Evolutionary conservation across 2,113 vertebrate genomes (phyloP).

Genomic region (Furnarius figulus): DNA sequence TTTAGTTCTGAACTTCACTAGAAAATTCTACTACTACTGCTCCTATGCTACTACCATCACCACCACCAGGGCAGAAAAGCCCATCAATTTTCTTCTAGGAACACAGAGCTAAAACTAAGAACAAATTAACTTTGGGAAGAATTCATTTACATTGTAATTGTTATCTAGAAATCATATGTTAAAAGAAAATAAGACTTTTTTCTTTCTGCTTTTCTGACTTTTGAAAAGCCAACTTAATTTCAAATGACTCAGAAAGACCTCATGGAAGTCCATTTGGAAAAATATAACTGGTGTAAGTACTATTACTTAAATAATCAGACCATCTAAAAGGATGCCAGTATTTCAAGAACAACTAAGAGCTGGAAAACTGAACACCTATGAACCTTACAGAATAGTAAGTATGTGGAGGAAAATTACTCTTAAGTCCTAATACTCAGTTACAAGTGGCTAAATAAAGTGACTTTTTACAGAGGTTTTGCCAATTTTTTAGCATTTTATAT

Average conservation of each 20-base stretch:
- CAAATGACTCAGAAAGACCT: not conserved
- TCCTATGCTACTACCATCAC: not conserved
- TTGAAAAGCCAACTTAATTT: not conserved
- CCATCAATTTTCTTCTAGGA: not conserved
- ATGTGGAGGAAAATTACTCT: not conserved
- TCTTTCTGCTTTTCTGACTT: not conserved
- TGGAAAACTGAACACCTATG: not conserved
- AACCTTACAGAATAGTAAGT: not conserved
- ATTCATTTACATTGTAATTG: not conserved
- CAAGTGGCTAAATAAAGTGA: not conserved
- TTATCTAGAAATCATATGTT: not conserved
- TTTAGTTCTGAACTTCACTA: not conserved
- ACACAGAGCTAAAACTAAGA: not conserved
- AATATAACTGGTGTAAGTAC: not conserved
- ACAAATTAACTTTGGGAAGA: not conserved
- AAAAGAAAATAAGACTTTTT: not conserved
- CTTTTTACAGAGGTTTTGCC: not conserved
- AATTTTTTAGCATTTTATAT: not conserved
- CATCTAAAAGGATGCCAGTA: not conserved
- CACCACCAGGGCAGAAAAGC: not conserved
- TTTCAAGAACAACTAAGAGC: not conserved
- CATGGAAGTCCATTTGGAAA: not conserved
- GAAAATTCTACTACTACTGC: not conserved
- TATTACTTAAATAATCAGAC: not conserved
- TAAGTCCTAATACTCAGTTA: not conserved